phyloP scores from a whole-genome alignment of 2,888 invertebrate genomes.

The Charanyca ferruginea region DNA sequence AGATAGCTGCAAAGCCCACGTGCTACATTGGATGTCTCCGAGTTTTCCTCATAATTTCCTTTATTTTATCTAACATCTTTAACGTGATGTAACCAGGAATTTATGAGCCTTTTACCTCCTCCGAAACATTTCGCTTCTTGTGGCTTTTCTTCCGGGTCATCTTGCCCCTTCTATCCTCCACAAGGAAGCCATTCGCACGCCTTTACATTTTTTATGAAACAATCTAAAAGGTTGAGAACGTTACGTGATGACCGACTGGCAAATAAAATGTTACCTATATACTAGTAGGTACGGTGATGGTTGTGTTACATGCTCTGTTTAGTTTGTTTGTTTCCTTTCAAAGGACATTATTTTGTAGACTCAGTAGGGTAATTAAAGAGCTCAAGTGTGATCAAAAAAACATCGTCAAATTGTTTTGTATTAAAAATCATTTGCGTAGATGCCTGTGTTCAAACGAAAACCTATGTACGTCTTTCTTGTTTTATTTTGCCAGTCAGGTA shows the following conservation, averaged over 20 bases:
- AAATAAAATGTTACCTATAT: slow-evolving; percentile 23
- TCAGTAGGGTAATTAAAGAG: neutral
- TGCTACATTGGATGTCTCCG: slow-evolving; percentile 25
- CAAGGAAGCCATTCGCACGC: slow-evolving; percentile 62
- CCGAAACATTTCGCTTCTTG: slow-evolving; percentile 51
- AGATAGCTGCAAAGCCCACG: neutral
- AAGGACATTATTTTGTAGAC: neutral
- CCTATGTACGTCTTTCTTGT: no score
- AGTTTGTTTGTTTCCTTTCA: neutral
- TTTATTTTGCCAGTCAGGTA: no score
- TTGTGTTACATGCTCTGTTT: neutral
- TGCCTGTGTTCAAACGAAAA: no score
- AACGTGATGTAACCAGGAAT: slow-evolving; percentile 41
- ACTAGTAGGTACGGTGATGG: neutral
- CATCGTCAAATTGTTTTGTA: no score
- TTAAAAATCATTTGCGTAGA: no score
- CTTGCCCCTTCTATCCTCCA: slow-evolving; percentile 45
- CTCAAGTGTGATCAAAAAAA: no score
- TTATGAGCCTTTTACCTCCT: slow-evolving; percentile 50
- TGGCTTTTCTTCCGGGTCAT: slow-evolving; percentile 58
- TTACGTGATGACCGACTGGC: slow-evolving; percentile 37
- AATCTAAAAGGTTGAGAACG: slow-evolving; percentile 58
- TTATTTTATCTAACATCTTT: slow-evolving; percentile 55
- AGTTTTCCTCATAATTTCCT: slow-evolving; percentile 53
- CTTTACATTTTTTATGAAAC: slow-evolving; percentile 68